Base-by-base conservation (phyloP, 2,888 invertebrate genomes). In the Hypolimnas misippus region DNA sequence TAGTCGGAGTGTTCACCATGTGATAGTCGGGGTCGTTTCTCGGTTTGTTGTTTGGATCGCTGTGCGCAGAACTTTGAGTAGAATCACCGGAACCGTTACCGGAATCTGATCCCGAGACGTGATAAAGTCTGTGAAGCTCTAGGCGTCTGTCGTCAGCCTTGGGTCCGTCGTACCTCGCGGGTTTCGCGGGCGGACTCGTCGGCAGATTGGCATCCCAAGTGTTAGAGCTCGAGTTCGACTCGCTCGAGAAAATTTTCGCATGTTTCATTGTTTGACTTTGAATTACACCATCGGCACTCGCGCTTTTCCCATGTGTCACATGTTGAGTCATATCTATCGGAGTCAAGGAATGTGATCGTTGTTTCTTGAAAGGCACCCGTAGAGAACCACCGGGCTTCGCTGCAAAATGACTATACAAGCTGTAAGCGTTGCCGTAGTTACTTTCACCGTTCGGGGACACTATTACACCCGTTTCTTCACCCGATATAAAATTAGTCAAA, bases 51-150 rank as follows among this genome's bases (percentile, higher is more conserved):
- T 96, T 96, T 12, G 94, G 93, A 62, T 94, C 93, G 8, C 94
- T 94, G 70, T 88, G 88, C 8, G 94, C 95, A 4, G 95, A 95
- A 73, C 95, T 96, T 75, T 95, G 93, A 1, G 95, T 95, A 0
- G 96, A 96, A 82, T 97, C 97, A 0, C 97, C 97, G 0, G 97
- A 97, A 0, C 97, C 97, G 76, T 97, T 97, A 0, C 97, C 97
- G 0, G 97, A 97, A 86, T 97, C 97, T 0, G 97, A 97, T 0
- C 97, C 97, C 29, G 96, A 97, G 0, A 96, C 95, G 69, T 96
- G 96, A 72, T 96, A 96, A 0, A 95, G 80, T 59, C 93, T 91
- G 58, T 95, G 94, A 25, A 95, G 87, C 68, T 95, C 93, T 1
- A 95, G 76, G 0, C 94, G 93, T 52, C 96, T 95, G 52, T 93